Conservation (phyloP, 2,888 invertebrate species). For the Euzetes globulus region DNA sequence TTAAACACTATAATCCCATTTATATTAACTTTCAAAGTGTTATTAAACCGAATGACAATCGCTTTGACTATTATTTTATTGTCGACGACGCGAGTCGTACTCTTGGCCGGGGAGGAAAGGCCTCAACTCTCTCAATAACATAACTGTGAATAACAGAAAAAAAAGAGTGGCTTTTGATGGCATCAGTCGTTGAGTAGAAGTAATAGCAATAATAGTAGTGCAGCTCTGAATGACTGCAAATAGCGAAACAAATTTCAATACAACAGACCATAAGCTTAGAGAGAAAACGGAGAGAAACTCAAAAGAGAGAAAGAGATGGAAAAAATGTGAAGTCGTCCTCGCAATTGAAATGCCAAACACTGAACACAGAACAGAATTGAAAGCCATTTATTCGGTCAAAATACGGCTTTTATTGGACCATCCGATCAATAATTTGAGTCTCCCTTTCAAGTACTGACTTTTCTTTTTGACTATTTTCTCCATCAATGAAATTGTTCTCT, state of each 20-base stretch:
- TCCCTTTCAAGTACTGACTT: too few relatives aligned
- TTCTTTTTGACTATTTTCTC: too few relatives aligned
- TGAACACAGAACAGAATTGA: background rate
- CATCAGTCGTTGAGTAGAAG: background rate
- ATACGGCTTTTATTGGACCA: background rate
- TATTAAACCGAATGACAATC: constrained; percentile 20
- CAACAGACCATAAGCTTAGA: background rate
- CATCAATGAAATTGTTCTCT: too few relatives aligned
- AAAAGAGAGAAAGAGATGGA: constrained; percentile 15
- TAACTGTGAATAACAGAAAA: background rate
- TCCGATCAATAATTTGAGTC: background rate
- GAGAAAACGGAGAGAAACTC: constrained; percentile 18
- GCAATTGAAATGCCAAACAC: constrained; percentile 1
- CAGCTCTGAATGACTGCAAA: constrained; percentile 6
- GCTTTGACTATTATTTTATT: constrained; percentile 16
- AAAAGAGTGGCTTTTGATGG: constrained; percentile 11
- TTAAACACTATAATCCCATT: constrained; percentile 22
- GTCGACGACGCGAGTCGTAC: background rate
- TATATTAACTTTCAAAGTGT: constrained; percentile 31
- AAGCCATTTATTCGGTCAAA: background rate
- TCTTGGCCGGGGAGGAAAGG: background rate
- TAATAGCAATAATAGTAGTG: background rate
- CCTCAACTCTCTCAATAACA: background rate
- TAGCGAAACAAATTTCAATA: constrained; percentile 25
- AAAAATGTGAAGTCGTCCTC: constrained; percentile 5